These are phyloP conservation scores for Aphelenchoides avenae DNA, from an alignment of 1,140 invertebrate species.

Conservation along the genomic window DNA sequence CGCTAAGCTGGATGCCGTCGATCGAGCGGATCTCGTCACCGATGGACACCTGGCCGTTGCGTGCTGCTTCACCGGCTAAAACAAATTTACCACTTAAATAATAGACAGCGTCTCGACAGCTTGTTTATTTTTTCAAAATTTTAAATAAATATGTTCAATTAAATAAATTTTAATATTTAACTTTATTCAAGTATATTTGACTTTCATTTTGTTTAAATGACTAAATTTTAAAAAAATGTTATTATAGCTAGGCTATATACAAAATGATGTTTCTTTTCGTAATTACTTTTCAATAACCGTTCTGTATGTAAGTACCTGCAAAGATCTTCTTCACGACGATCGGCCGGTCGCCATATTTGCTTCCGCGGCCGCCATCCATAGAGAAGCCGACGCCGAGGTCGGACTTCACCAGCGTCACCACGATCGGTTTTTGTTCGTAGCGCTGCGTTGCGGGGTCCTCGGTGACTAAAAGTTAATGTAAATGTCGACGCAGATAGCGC, in stretches of 20 bases:
- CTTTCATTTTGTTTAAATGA: too few relatives aligned
- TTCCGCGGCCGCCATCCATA: conserved; percentile 19
- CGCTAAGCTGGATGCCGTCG: conserved; percentile 10
- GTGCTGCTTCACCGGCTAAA: conserved; percentile 32
- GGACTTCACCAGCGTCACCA: conserved; percentile 14
- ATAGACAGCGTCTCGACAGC: neutral
- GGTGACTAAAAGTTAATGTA: conserved; percentile 9
- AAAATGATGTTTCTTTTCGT: too few relatives aligned
- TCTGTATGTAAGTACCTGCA: conserved; percentile 7
- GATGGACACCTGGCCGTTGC: conserved; percentile 10
- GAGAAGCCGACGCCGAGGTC: conserved; percentile 27
- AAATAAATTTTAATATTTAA: neutral
- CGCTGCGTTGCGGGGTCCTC: conserved; percentile 18
- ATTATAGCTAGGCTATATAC: too few relatives aligned
- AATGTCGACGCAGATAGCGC: neutral
- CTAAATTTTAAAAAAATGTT: too few relatives aligned
- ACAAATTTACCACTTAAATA: neutral
- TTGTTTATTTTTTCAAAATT: neutral
- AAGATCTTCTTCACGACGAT: conserved; percentile 35
- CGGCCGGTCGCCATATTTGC: conserved; percentile 25
- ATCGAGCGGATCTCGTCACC: conserved; percentile 30
- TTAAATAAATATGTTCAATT: conserved; percentile 4
- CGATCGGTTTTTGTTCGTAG: conserved; percentile 14
- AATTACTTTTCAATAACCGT: too few relatives aligned
- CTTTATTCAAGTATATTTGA: too few relatives aligned